Conservation (phyloP, 2,888 invertebrate genomes). For the Nudaria mundana region DNA sequence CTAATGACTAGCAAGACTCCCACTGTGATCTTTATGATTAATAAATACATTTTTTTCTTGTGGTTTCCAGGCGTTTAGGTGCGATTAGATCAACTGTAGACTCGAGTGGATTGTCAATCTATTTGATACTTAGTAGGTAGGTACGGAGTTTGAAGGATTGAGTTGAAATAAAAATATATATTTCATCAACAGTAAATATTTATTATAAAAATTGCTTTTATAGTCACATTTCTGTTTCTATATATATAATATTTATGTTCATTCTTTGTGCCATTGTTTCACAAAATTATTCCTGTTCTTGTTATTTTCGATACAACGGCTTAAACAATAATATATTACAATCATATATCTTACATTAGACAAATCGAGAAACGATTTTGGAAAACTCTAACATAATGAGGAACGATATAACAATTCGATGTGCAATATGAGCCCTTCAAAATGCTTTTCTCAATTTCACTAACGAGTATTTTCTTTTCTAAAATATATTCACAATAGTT, state of each 20-base stretch:
- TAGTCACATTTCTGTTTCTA: slow-evolving; percentile 81
- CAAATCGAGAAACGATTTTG: slow-evolving; percentile 68
- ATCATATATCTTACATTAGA: slow-evolving; percentile 74
- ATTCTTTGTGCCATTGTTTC: slow-evolving; percentile 81
- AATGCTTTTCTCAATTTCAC: slow-evolving; percentile 63
- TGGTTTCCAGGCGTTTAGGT: too few species aligned
- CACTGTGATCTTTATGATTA: too few species aligned
- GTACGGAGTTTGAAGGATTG: not conserved
- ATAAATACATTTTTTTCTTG: too few species aligned
- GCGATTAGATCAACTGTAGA: too few species aligned
- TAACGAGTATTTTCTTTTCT: slow-evolving; percentile 70
- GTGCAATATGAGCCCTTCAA: slow-evolving; percentile 65
- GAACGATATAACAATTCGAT: slow-evolving; percentile 79
- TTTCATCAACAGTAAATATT: slow-evolving; percentile 81
- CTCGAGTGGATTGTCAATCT: too few species aligned
- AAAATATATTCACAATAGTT: slow-evolving; percentile 77
- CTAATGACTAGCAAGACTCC: too few species aligned
- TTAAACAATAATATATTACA: slow-evolving; percentile 80
- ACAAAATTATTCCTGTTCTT: slow-evolving; percentile 81
- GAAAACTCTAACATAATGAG: slow-evolving; percentile 60
- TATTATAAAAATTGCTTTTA: slow-evolving; percentile 82
- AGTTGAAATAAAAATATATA: slow-evolving; percentile 54
- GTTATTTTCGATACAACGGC: slow-evolving; percentile 79
- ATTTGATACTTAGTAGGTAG: too few species aligned
- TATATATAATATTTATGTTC: slow-evolving; percentile 81